Evolutionary conservation across 2,113 vertebrate genomes (phyloP).

Genomic region (Nyctereutes procyonoides): DNA sequence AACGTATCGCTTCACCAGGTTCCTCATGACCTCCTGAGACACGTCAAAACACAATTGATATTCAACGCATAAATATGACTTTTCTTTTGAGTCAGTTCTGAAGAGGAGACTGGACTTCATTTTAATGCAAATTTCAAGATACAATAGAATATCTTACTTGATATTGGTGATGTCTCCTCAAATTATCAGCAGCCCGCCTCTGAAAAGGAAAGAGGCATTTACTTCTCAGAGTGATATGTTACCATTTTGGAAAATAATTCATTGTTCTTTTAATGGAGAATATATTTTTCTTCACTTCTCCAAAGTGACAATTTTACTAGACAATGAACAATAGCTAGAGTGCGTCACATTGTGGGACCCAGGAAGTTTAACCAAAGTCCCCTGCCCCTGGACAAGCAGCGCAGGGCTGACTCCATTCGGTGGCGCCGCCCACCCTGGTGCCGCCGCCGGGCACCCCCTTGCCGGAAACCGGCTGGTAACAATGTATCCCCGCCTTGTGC

Average conservation of each 20-base stretch:
- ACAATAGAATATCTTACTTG: constrained; percentile 89
- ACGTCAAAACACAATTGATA: constrained; percentile 35
- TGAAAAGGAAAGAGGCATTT: constrained; percentile 81
- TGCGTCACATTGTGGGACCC: too few species aligned
- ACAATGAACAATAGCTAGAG: neutral
- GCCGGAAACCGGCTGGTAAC: too few species aligned
- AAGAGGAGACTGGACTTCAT: neutral
- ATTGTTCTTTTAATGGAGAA: neutral
- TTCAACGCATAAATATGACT: neutral
- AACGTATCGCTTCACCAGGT: constrained; percentile 97
- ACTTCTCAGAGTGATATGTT: neutral
- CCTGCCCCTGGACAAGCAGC: too few species aligned
- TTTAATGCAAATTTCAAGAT: neutral
- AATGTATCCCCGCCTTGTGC: too few species aligned
- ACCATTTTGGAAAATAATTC: neutral
- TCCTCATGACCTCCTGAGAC: constrained; percentile 95
- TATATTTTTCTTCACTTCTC: neutral
- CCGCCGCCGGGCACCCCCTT: too few species aligned
- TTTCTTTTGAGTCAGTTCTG: neutral
- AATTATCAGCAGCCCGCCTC: constrained; percentile 95
- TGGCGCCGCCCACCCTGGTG: too few species aligned
- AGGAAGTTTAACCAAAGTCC: too few species aligned
- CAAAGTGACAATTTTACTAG: neutral
- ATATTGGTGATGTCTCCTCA: constrained; percentile 95
- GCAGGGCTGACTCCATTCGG: too few species aligned